phyloP scores from a whole-genome alignment of 2,888 invertebrate species.

The Melikaiella ostensackeni region DNA sequence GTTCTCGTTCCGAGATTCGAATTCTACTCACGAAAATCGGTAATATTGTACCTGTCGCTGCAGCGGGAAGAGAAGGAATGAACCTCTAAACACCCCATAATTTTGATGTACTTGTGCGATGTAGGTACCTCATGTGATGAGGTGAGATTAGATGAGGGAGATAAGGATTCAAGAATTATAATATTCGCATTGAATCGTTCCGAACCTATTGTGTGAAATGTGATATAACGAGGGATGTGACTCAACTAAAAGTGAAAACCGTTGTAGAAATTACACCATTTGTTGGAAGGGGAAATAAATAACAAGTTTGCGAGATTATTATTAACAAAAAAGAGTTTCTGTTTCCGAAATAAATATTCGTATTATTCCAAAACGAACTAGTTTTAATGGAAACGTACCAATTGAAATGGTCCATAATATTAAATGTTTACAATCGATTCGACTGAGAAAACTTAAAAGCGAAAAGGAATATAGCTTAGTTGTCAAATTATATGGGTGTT shows the following conservation, averaged over 20 bases:
- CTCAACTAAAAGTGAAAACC: neutral
- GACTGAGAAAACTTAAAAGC: too few relatives aligned
- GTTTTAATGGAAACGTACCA: too few relatives aligned
- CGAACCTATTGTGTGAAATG: slow-evolving; percentile 26
- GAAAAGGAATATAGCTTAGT: neutral
- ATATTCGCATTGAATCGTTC: slow-evolving; percentile 7
- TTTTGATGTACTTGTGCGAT: slow-evolving; percentile 24
- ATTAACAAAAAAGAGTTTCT: too few relatives aligned
- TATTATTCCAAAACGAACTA: too few relatives aligned
- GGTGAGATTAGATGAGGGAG: neutral
- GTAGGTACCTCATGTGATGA: neutral
- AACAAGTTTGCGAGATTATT: too few relatives aligned
- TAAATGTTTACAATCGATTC: too few relatives aligned
- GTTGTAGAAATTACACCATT: too few relatives aligned
- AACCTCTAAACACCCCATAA: slow-evolving; percentile 21
- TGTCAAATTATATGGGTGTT: neutral
- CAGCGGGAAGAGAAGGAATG: neutral
- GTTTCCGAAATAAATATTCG: too few relatives aligned
- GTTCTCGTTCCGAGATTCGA: slow-evolving; percentile 12
- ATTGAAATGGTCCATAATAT: too few relatives aligned
- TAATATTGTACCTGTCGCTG: slow-evolving; percentile 6
- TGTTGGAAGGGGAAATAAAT: too few relatives aligned
- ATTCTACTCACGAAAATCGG: slow-evolving; percentile 32
- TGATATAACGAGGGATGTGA: slow-evolving; percentile 28
- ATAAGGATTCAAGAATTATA: slow-evolving; percentile 8